Conservation (phyloP, 2,888 invertebrate genomes). For the Bembecia ichneumoniformis region DNA sequence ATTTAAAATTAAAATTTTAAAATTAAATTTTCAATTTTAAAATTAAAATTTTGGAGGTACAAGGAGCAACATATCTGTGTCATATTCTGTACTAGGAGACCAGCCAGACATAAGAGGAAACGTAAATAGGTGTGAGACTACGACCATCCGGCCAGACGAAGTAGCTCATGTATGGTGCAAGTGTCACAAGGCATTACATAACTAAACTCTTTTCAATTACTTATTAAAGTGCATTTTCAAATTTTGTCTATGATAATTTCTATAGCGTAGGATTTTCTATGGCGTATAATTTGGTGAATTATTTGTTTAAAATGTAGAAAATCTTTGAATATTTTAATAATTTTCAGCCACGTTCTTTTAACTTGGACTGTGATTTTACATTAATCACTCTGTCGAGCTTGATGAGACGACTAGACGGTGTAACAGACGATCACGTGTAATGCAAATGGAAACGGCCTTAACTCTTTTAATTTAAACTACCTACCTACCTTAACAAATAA, state of each 20-base stretch:
- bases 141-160: conserved; percentile 60
- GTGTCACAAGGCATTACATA: not conserved
- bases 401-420: conserved; percentile 63
- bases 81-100: conserved; percentile 38
- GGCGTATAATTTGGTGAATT: no score
- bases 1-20: not conserved
- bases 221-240: no score
- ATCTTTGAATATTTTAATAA: no score
- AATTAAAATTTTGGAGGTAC: not conserved
- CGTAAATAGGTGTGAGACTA: conserved; percentile 69
- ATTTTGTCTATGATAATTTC: not conserved
- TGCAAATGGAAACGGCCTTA: conserved; percentile 67
- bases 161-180: conserved; percentile 35
- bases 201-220: not conserved
- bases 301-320: no score
- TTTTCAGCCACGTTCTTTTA: not conserved
- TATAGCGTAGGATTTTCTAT: not conserved
- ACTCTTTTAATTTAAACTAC: conserved; percentile 38
- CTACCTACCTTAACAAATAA: conserved; percentile 27
- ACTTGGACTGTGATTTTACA: conserved; percentile 8
- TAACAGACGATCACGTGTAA: conserved; percentile 65
- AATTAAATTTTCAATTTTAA: not conserved
- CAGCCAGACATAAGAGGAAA: conserved; percentile 55
- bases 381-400: conserved; percentile 43
- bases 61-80: not conserved